Evolutionary conservation across 2,797 vertebrate species (phyloP).

Genomic region (Enoplosus armatus): DNA sequence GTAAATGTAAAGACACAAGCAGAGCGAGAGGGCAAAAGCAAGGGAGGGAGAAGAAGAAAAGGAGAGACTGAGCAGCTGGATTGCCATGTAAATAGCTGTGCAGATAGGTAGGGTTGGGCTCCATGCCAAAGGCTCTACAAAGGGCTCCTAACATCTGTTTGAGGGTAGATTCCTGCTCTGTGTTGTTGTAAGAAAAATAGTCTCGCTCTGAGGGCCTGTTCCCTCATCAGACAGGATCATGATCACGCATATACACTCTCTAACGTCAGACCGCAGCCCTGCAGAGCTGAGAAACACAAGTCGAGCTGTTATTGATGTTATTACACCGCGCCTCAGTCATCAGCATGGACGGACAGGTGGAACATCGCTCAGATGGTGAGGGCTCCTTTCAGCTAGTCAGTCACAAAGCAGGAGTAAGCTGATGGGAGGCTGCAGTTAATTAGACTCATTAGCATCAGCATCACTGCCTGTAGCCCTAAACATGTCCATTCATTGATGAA

Average conservation of each 20-base stretch:
- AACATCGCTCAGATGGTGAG: slow-evolving; percentile 34
- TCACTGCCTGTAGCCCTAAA: neutral
- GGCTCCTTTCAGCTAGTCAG: slow-evolving; percentile 3
- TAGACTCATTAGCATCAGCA: slow-evolving; percentile 17
- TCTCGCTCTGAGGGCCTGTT: slow-evolving; percentile 80
- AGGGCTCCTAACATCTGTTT: slow-evolving; percentile 95
- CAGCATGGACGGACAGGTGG: slow-evolving; percentile 67
- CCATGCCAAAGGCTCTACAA: slow-evolving; percentile 90
- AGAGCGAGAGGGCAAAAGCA: slow-evolving; percentile 50
- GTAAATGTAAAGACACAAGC: slow-evolving; percentile 54
- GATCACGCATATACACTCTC: slow-evolving; percentile 81
- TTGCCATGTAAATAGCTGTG: slow-evolving; percentile 95
- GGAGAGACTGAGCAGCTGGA: slow-evolving; percentile 88
- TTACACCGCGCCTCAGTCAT: slow-evolving; percentile 61
- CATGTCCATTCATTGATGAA: slow-evolving; percentile 10
- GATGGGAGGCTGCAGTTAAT: slow-evolving; percentile 23
- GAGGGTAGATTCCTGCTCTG: slow-evolving; percentile 90
- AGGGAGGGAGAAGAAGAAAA: slow-evolving; percentile 49
- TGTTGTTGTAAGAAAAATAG: slow-evolving; percentile 88
- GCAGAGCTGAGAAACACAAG: slow-evolving; percentile 58
- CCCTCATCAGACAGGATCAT: slow-evolving; percentile 83
- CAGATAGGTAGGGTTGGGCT: slow-evolving; percentile 95
- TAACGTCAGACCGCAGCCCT: slow-evolving; percentile 69
- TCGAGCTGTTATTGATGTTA: slow-evolving; percentile 56
- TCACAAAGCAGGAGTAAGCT: slow-evolving; percentile 10